Conservation (phyloP, 2,888 invertebrate genomes). For the Lasioglossum calceatum region DNA sequence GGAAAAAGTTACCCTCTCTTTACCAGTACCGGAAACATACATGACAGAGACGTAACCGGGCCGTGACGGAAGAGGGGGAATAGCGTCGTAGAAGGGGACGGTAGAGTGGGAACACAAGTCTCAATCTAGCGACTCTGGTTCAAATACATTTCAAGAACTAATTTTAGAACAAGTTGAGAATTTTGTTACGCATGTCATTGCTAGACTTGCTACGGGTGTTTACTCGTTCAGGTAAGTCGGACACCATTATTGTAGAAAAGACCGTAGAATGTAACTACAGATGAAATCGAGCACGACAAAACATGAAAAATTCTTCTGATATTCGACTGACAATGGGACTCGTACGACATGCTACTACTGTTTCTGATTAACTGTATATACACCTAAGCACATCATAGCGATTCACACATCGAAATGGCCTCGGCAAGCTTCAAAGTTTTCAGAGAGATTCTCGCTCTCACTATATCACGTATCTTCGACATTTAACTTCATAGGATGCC, state of each 20-base stretch:
- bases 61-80: too few relatives aligned
- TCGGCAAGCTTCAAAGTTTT: constrained; percentile 30
- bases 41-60: too few relatives aligned
- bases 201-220: not conserved
- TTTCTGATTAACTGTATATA: constrained; percentile 4
- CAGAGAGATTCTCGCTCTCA: constrained; percentile 27
- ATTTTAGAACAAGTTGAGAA: not conserved
- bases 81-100: too few relatives aligned
- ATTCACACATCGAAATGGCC: constrained; percentile 13
- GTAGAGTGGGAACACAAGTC: too few relatives aligned
- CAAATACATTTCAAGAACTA: not conserved
- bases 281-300: not conserved
- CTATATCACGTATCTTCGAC: constrained; percentile 23
- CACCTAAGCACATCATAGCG: not conserved
- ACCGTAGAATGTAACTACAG: not conserved
- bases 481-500: constrained; percentile 33
- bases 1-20: too few relatives aligned
- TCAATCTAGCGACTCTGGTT: too few relatives aligned
- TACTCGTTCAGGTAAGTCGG: not conserved
- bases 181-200: not conserved
- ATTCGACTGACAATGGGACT: not conserved
- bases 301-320: not conserved
- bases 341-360: constrained; percentile 18
- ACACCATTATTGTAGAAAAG: not conserved
- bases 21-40: too few relatives aligned